A percentile compares a stretch with the other conserved stretches of the same genome.
These are phyloP conservation scores for Polyodon spathula DNA, from an alignment of 2,113 vertebrate species.

Conservation along the genomic window DNA sequence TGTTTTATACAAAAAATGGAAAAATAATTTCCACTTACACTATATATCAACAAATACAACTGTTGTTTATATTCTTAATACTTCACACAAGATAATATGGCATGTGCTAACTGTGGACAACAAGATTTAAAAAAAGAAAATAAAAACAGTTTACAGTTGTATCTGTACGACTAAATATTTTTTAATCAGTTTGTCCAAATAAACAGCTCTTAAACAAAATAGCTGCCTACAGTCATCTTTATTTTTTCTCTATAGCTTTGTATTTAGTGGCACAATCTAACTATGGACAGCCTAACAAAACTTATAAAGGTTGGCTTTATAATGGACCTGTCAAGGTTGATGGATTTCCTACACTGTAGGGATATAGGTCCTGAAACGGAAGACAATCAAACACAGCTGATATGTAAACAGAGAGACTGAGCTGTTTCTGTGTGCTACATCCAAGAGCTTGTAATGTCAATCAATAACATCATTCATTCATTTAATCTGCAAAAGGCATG, in stretches of 20 bases:
- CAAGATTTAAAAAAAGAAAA: too few relatives aligned
- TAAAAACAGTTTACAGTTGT: too few relatives aligned
- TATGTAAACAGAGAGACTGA: constrained; percentile 37
- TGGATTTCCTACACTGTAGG: constrained; percentile 45
- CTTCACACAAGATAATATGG: too few relatives aligned
- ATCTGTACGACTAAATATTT: too few relatives aligned
- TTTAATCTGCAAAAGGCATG: constrained; percentile 31
- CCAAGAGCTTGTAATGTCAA: constrained; percentile 24
- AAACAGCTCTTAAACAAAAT: neutral
- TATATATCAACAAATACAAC: too few relatives aligned
- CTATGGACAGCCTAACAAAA: constrained; percentile 39
- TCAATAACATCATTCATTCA: constrained; percentile 40
- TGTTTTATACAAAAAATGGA: too few relatives aligned
- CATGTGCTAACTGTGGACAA: too few relatives aligned
- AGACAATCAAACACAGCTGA: constrained; percentile 40
- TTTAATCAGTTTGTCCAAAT: neutral
- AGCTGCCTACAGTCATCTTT: constrained; percentile 5
- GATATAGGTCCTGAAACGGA: constrained; percentile 40
- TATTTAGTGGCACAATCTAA: constrained; percentile 53
- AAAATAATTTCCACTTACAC: too few relatives aligned
- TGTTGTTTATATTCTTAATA: too few relatives aligned
- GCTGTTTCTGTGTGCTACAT: constrained; percentile 23
- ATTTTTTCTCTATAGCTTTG: constrained; percentile 42
- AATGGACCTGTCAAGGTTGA: constrained; percentile 50
- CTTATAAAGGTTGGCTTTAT: constrained; percentile 38